A percentile compares a stretch with the other conserved stretches of the same genome.
phyloP scores from a whole-genome alignment of 2,113 vertebrate species.

The Scortum barcoo region DNA sequence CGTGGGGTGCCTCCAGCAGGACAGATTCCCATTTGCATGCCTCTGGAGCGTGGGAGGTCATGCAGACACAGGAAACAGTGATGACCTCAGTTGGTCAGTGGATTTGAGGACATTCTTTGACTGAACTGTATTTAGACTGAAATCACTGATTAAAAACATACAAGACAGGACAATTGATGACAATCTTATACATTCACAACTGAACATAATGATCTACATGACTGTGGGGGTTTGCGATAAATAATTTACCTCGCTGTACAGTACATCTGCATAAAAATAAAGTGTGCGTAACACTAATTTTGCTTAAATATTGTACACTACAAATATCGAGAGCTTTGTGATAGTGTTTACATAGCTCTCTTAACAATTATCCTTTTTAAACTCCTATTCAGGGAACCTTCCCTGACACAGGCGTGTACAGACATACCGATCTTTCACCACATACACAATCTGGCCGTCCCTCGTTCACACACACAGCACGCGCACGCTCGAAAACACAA shows the following conservation, averaged over 20 bases:
- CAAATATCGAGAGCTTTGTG: not conserved
- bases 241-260: too few relatives aligned
- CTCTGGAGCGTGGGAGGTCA: not conserved
- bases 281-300: not conserved
- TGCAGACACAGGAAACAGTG: not conserved
- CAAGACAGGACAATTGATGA: not conserved
- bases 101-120: not conserved
- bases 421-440: slow-evolving; percentile 23
- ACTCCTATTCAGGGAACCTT: not conserved
- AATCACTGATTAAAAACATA: not conserved
- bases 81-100: not conserved
- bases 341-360: not conserved
- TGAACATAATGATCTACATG: not conserved
- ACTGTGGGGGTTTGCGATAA: not conserved
- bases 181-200: not conserved
- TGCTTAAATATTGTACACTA: not conserved
- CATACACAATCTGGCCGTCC: not conserved
- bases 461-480: slow-evolving; percentile 24
- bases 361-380: not conserved
- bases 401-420: not conserved
- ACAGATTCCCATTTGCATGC: not conserved
- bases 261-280: not conserved
- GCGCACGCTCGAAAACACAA: slow-evolving; percentile 49
- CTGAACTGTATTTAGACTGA: not conserved
- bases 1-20: too few relatives aligned